Percentiles rank a stretch among this genome's conserved stretches.
These are phyloP conservation scores for Cirrhinus molitorella DNA, from an alignment of 2,797 vertebrate species.

Conservation along the genomic window DNA sequence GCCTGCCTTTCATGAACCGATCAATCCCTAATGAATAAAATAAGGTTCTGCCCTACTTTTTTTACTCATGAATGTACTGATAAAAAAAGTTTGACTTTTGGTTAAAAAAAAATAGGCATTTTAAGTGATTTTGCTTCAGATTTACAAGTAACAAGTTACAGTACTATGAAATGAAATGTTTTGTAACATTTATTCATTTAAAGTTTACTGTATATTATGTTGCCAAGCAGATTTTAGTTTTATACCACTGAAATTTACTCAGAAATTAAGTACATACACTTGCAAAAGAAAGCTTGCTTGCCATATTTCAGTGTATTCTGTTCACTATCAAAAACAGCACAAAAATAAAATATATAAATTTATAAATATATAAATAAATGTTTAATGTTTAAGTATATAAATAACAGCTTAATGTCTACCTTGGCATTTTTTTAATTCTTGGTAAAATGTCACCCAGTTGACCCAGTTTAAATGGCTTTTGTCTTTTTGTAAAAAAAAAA, in stretches of 20 bases:
- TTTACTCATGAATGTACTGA: neutral
- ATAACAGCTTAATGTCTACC: too few species aligned
- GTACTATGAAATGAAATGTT: neutral
- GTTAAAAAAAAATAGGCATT: neutral
- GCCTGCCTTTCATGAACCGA: neutral
- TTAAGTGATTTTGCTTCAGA: neutral
- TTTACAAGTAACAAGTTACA: neutral
- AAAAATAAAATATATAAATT: neutral
- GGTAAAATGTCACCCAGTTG: too few species aligned
- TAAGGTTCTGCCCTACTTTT: neutral
- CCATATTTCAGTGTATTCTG: neutral
- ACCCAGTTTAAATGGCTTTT: too few species aligned
- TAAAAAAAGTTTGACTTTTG: neutral
- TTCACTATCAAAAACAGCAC: neutral
- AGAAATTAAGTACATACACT: neutral
- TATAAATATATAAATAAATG: too few species aligned
- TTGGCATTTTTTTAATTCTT: too few species aligned
- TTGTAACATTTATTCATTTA: neutral
- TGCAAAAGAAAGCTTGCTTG: neutral
- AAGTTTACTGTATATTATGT: neutral
- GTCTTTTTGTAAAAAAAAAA: too few species aligned
- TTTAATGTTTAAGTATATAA: too few species aligned
- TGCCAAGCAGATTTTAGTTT: neutral
- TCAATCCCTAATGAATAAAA: neutral
- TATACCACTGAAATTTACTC: neutral